These are phyloP conservation scores for Psilanteris sp. DNA, from an alignment of 1,140 invertebrate species.

Conservation along the genomic window DNA sequence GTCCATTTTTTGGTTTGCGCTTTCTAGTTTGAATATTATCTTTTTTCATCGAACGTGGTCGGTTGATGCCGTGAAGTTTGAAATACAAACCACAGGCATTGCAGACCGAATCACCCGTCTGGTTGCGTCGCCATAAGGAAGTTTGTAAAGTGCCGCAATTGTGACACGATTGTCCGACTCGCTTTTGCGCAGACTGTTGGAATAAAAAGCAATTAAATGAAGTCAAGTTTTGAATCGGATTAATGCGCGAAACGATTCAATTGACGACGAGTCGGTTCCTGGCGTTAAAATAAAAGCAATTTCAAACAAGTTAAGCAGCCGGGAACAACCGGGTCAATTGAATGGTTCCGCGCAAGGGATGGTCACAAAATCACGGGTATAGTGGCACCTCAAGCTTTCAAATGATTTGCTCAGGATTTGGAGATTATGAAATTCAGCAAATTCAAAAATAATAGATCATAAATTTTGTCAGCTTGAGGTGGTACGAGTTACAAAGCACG, in stretches of 20 bases:
- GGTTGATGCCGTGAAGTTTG: constrained; percentile 91
- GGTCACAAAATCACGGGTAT: constrained; percentile 74
- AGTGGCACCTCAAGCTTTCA: constrained; percentile 76
- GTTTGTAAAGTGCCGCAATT: constrained; percentile 94
- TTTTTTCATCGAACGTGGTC: constrained; percentile 97
- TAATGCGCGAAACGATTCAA: too few relatives aligned
- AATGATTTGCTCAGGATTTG: not conserved
- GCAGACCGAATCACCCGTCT: constrained; percentile 93
- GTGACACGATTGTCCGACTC: constrained; percentile 91
- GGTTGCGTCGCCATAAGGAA: constrained; percentile 94
- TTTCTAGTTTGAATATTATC: constrained; percentile 96
- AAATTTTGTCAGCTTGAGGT: too few relatives aligned
- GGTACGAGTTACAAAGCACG: too few relatives aligned
- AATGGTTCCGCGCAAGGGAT: constrained; percentile 67
- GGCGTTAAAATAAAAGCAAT: not conserved
- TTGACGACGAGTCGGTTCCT: too few relatives aligned
- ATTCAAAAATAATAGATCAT: too few relatives aligned
- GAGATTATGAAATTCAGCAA: constrained; percentile 7
- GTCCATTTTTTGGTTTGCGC: constrained; percentile 90
- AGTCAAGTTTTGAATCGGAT: too few relatives aligned
- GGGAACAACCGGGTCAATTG: too few relatives aligned
- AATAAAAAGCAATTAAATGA: too few relatives aligned
- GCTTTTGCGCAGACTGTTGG: constrained; percentile 83
- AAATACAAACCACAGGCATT: constrained; percentile 97
- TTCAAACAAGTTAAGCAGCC: too few relatives aligned